Conservation (phyloP, 2,113 vertebrate species). For the Toxotes chatareus region DNA sequence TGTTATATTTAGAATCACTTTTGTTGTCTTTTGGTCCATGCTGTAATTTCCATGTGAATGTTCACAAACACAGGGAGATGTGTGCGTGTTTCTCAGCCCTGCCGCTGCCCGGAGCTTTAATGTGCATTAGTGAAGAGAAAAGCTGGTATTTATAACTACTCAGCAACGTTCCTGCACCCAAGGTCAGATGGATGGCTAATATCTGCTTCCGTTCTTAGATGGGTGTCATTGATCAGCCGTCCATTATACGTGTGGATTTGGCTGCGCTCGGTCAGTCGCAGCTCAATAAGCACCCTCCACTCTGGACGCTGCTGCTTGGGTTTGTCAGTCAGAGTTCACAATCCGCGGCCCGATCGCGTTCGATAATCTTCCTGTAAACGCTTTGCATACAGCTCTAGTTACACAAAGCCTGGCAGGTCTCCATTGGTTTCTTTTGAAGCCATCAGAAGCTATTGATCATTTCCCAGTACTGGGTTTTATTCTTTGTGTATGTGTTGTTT, state of each 20-base stretch:
- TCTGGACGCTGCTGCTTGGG: conserved; percentile 37
- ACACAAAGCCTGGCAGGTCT: conserved; percentile 28
- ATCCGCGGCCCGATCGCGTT: conserved; percentile 3
- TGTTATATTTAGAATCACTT: conserved; percentile 71
- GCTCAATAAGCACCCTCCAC: conserved; percentile 54
- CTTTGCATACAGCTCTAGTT: conserved; percentile 61
- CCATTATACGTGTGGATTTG: conserved; percentile 50
- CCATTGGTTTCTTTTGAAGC: conserved; percentile 1
- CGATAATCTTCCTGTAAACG: conserved; percentile 76
- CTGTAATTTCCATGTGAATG: conserved; percentile 64
- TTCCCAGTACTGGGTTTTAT: conserved; percentile 1
- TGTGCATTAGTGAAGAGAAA: conserved; percentile 65
- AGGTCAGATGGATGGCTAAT: conserved; percentile 52
- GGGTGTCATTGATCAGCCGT: conserved; percentile 62
- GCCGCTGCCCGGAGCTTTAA: conserved; percentile 46
- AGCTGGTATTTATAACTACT: conserved; percentile 70
- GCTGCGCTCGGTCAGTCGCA: conserved; percentile 13
- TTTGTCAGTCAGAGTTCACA: conserved; percentile 24
- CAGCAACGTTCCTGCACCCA: conserved; percentile 15
- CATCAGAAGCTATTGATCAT: not conserved
- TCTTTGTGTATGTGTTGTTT: not conserved
- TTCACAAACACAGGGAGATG: not conserved
- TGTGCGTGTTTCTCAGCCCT: not conserved
- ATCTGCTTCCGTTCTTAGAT: conserved; percentile 65
- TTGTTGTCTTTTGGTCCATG: conserved; percentile 63